Base-by-base conservation (phyloP, 1,140 invertebrate genomes). In the Aricia agestis region DNA sequence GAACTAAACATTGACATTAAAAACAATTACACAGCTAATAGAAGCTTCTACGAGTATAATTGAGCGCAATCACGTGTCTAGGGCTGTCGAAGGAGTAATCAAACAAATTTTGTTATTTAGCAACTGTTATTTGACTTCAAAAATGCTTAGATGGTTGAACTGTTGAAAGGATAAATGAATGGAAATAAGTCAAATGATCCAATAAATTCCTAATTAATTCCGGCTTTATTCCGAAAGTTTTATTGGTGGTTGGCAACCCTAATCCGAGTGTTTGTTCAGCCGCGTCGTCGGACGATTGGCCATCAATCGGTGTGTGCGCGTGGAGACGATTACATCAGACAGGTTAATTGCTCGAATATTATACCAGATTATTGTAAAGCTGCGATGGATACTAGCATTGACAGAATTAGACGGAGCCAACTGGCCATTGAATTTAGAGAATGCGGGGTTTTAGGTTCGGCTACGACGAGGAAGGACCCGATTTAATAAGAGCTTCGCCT, bases 11-110 rank as follows among this genome's bases (percentile, higher is more conserved):
- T 25, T 18, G 59, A 63, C 17, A 63, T 63, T 59, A 59, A 18
- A 59, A 18, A 59, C 58, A 63, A 63, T 63, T 61, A 61, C 59
- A 52, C 45, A 52, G 45, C 19, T 63, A 19, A 63, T 63, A 63
- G 18, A 63, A 19, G 19, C 59, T 63, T 63, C 59, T 63, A 25
- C 17, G 19, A 63, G 59, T 25, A 63, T 63, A 63, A 63, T 63
- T 63, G 59, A 63, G 58, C n/a, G 6, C n/a, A 11, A 25, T 63
- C 59, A 63, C 59, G 19, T 63, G 59, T 18, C 17, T 10, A 52
- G 45, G 59, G 17, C 17, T 63, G 59, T 63, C 45, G 6, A 36
- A 36, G 6, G 6, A 7, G 36, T 36, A 36, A 36, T 36, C 5
- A 36, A 36, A 7, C 36, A 7, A 36, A 36, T 6, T 32, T 32